Evolutionary conservation across 2,888 invertebrate species (phyloP), one percentile per base, ranked within the genome.

Genomic region (Agriopis leucophaearia): DNA sequence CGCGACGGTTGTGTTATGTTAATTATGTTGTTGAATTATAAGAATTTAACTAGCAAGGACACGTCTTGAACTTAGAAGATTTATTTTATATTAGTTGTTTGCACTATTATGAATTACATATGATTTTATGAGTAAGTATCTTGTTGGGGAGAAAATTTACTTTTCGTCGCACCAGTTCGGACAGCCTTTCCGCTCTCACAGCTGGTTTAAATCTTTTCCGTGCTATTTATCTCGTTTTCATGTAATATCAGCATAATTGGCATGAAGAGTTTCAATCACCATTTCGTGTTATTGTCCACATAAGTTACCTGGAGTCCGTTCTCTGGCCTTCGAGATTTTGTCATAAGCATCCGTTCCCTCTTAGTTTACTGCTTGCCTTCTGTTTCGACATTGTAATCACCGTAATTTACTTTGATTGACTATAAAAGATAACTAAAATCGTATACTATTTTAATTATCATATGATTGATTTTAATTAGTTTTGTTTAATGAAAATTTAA

Each of bases 311-410:
- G 51, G 44, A 61, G 67, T 71, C 50, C 76, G 61, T 64, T 72
- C 70, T 64, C 64, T 76, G 82, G 79, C 84, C 85, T 86, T 87
- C 84, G 75, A 70, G 65, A 77, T 79, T 78, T 81, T 82, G 81
- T 83, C 83, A 78, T 77, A 81, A 75, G 76, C 83, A 84, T 85
- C 85, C 87, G 81, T 77, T 84, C 85, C 76, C 84, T 76, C 70
- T 77, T 72, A 81, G 82, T 80, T 81, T 79, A 70, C 74, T 73
- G 67, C 59, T 27, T n/a, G 61, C 62, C 51, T 44, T 66, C 51
- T 52, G 59, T 74, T 74, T 71, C 74, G 56, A 72, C 72, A 74
- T 71, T 56, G 35, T 71, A 69, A 66, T 66, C 56, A 64, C 57
- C 7, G 68, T 61, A 61, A 67, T 71, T 73, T 73, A 66, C 64